phyloP scores from a whole-genome alignment of 2,113 vertebrate species.

The Microcebus ravelobensis region DNA sequence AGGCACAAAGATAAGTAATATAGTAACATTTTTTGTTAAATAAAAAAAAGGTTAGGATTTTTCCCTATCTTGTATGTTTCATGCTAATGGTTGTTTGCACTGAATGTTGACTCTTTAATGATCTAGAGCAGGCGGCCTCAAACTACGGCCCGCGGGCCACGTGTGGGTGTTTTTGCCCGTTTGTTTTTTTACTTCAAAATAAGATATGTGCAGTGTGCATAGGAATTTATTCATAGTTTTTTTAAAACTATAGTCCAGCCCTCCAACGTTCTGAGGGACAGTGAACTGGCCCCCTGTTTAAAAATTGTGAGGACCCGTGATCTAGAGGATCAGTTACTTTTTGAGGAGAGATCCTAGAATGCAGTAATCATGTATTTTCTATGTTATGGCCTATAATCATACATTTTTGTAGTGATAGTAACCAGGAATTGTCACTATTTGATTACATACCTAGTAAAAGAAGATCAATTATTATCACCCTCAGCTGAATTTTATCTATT shows the following conservation, averaged over 20 bases:
- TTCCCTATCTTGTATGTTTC: neutral
- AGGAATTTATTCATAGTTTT: no score
- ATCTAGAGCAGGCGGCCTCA: neutral
- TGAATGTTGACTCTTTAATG: neutral
- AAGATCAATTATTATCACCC: neutral
- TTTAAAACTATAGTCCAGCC: no score
- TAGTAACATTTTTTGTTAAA: neutral
- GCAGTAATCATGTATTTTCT: neutral
- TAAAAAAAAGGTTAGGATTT: neutral
- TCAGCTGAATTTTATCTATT: neutral
- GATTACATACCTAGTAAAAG: neutral
- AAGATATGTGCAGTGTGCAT: no score
- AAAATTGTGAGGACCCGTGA: neutral
- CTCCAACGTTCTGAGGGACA: no score
- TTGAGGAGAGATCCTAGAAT: neutral
- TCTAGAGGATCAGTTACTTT: neutral
- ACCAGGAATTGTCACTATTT: slow-evolving; percentile 17
- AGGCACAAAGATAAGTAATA: neutral
- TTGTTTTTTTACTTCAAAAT: no score
- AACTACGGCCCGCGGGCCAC: no score
- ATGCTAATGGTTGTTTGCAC: neutral
- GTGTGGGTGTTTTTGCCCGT: no score
- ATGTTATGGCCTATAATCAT: neutral
- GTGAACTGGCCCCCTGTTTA: no score
- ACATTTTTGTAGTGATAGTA: neutral